Conservation (phyloP, 2,113 vertebrate species). For the Heterochromis multidens region DNA sequence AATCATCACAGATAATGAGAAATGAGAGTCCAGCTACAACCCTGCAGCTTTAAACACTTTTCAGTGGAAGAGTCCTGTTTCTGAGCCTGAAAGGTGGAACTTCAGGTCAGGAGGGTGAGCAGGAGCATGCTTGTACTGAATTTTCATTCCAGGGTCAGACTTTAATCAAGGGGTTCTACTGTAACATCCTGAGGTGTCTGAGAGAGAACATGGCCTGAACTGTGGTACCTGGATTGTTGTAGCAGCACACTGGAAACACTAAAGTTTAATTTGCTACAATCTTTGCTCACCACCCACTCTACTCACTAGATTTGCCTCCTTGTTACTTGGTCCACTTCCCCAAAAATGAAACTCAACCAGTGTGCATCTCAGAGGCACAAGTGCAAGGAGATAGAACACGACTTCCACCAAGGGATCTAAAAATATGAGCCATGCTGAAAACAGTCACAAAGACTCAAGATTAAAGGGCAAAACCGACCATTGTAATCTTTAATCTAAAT, state of each 20-base stretch:
- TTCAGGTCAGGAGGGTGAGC: background rate
- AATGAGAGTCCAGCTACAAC: background rate
- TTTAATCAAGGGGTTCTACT: background rate
- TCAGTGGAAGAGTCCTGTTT: background rate
- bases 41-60: background rate
- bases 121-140: no score
- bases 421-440: background rate
- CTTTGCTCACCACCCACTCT: background rate
- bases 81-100: background rate
- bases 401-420: no score
- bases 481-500: no score
- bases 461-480: background rate
- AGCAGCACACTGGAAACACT: background rate
- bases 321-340: background rate
- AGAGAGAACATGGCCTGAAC: background rate
- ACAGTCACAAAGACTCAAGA: background rate
- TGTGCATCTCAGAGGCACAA: background rate
- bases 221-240: background rate
- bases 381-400: background rate
- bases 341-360: background rate
- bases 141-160: background rate
- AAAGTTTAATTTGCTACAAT: background rate
- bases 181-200: background rate
- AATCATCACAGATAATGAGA: background rate
- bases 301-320: background rate